A percentile compares a stretch with the other conserved stretches of the same genome.
Conservation (phyloP, 2,888 invertebrate genomes). For the Dexiosoma caninum region DNA sequence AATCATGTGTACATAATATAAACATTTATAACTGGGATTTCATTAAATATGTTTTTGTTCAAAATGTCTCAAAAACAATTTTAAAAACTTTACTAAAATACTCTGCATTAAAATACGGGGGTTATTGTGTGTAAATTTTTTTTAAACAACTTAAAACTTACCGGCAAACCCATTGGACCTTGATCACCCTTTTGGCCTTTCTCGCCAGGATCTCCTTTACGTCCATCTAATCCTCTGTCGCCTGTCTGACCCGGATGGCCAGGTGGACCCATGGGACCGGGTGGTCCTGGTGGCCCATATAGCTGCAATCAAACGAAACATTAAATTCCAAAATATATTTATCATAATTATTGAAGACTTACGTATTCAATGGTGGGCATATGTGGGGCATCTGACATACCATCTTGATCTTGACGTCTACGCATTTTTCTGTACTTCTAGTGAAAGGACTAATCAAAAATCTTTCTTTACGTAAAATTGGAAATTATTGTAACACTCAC, state of each 20-base stretch:
- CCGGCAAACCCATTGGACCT: constrained; percentile 97
- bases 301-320: constrained; percentile 75
- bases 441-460: constrained; percentile 66
- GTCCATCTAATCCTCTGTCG: constrained; percentile 86
- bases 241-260: constrained; percentile 78
- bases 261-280: constrained; percentile 85
- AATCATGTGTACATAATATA: too few relatives aligned
- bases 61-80: too few relatives aligned
- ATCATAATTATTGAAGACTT: constrained; percentile 64
- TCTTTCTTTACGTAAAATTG: constrained; percentile 1
- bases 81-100: too few relatives aligned
- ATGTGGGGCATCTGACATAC: constrained; percentile 78
- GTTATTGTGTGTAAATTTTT: too few relatives aligned
- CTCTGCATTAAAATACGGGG: too few relatives aligned
- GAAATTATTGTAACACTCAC: constrained; percentile 80
- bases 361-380: constrained; percentile 78
- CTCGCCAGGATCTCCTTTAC: constrained; percentile 84
- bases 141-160: constrained; percentile 79
- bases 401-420: constrained; percentile 77
- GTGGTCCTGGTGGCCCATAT: constrained; percentile 81
- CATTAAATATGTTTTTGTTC: too few relatives aligned
- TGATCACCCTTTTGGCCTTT: constrained; percentile 77
- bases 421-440: constrained; percentile 78
- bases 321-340: neutral
- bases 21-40: too few relatives aligned